phyloP scores from a whole-genome alignment of 2,888 invertebrate species.

The Oscheius sp. region DNA sequence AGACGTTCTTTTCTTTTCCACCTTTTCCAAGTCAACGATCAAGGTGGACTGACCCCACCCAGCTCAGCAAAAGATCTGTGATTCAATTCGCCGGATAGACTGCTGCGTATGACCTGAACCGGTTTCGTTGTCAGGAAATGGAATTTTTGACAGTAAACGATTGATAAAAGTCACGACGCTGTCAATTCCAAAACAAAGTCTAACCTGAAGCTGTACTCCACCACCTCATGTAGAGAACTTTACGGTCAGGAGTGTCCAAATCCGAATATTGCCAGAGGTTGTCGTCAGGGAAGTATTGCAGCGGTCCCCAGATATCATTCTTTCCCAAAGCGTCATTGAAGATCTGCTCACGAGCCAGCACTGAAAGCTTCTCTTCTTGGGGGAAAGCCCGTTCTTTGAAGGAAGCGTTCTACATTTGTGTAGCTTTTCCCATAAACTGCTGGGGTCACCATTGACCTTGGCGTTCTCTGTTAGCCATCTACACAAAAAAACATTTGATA shows the following conservation, averaged over 20 bases:
- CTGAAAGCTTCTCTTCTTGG: neutral
- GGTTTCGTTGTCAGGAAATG: no score
- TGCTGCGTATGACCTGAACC: no score
- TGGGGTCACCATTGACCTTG: no score
- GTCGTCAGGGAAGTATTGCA: neutral
- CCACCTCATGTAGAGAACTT: conserved; percentile 20
- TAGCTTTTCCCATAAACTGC: neutral
- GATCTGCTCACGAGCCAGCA: conserved; percentile 2
- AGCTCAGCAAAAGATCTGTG: no score
- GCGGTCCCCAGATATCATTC: conserved; percentile 19
- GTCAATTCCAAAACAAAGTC: neutral
- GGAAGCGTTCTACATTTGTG: neutral
- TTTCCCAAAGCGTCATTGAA: conserved; percentile 14
- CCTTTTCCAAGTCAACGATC: no score
- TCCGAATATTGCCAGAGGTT: neutral
- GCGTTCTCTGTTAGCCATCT: conserved; percentile 1
- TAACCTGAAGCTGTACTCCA: conserved; percentile 3
- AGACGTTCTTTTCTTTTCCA: no score
- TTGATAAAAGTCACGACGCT: no score
- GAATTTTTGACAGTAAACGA: no score
- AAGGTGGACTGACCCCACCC: no score
- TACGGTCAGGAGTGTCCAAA: neutral
- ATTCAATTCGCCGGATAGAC: no score
- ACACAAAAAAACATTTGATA: conserved; percentile 13
- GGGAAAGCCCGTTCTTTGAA: neutral